These are phyloP conservation scores for Parasteatoda lunata DNA, from an alignment of 2,888 invertebrate species.

Conservation along the genomic window DNA sequence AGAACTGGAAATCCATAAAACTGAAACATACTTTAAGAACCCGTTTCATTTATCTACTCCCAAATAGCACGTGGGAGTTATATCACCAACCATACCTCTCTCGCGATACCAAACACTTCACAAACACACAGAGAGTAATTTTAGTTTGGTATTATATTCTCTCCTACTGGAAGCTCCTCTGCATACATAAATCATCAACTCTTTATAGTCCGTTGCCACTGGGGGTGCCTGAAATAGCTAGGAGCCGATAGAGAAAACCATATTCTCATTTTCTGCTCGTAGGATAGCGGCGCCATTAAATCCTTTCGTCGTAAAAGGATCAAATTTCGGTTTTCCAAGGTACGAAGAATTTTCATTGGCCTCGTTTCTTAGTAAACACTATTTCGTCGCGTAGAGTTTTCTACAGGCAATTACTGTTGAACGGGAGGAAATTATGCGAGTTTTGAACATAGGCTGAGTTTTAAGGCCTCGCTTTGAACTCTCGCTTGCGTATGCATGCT, in stretches of 20 bases:
- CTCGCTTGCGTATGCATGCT: too few relatives aligned
- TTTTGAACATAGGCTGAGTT: not conserved
- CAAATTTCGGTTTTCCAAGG: not conserved
- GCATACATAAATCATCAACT: not conserved
- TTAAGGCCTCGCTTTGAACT: not conserved
- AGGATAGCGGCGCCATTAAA: not conserved
- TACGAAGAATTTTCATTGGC: not conserved
- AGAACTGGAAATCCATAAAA: too few relatives aligned
- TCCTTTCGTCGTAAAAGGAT: conserved; percentile 1
- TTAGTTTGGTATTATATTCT: not conserved
- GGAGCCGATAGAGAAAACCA: not conserved
- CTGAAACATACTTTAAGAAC: too few relatives aligned
- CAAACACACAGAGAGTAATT: too few relatives aligned
- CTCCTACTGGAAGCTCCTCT: not conserved
- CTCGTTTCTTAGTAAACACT: not conserved
- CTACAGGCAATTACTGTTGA: not conserved
- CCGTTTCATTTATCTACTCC: too few relatives aligned
- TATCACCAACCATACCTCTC: too few relatives aligned
- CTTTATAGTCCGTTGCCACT: not conserved
- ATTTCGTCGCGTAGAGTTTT: not conserved
- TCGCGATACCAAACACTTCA: too few relatives aligned
- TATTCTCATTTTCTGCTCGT: conserved; percentile 5
- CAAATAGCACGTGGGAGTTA: too few relatives aligned
- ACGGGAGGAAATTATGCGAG: not conserved
- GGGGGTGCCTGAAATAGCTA: not conserved